Percentiles rank a stretch among this genome's conserved stretches.
Evolutionary conservation across 2,888 invertebrate genomes (phyloP).

Genomic region (Erpobdella octoculata): DNA sequence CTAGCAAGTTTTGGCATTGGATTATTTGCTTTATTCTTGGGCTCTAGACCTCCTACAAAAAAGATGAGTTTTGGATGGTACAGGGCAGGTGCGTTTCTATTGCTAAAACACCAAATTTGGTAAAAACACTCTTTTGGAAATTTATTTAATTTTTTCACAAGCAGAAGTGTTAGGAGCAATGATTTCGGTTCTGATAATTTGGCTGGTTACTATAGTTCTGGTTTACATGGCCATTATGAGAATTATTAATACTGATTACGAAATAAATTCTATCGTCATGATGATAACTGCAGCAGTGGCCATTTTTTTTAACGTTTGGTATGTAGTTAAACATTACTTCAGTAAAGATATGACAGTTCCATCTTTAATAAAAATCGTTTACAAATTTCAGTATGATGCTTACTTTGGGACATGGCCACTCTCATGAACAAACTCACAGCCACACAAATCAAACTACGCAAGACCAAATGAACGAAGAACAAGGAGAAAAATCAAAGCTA

Average conservation of each 20-base stretch:
- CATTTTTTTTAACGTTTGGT: conserved; percentile 87
- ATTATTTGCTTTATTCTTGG: conserved; percentile 82
- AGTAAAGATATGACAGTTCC: no score
- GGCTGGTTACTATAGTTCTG: conserved; percentile 92
- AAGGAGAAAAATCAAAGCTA: not conserved
- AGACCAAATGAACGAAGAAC: not conserved
- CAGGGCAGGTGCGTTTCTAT: conserved; percentile 64
- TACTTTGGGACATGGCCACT: conserved; percentile 17
- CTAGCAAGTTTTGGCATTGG: conserved; percentile 98
- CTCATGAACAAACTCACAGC: not conserved
- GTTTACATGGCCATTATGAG: conserved; percentile 86
- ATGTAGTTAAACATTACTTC: no score
- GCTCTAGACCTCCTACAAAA: conserved; percentile 72
- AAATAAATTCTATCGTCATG: conserved; percentile 73
- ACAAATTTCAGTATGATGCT: conserved; percentile 14
- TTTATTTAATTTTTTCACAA: not conserved
- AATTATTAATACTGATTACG: conserved; percentile 70
- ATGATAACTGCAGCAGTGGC: conserved; percentile 87
- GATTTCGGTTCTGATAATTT: conserved; percentile 88
- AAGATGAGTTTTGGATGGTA: conserved; percentile 89
- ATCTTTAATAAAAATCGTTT: not conserved
- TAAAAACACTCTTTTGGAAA: not conserved
- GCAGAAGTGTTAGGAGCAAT: conserved; percentile 83
- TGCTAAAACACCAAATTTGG: not conserved
- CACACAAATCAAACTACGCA: not conserved